phyloP scores from a whole-genome alignment of 64 coral and sea anemone species.

The Stylophora pistillata region DNA sequence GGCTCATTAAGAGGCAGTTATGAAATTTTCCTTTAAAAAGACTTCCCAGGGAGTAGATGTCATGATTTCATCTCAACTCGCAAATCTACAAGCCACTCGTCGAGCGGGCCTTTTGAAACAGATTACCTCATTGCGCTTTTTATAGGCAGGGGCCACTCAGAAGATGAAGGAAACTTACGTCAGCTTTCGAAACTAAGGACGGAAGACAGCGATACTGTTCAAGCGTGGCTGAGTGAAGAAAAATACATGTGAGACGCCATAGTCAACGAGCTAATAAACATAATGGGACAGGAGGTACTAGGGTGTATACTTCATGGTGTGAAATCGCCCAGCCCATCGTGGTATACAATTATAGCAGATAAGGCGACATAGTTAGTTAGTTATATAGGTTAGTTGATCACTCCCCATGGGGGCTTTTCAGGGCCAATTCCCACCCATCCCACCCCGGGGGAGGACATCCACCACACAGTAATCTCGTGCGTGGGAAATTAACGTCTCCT shows the following conservation, averaged over 20 bases:
- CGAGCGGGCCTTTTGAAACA: constrained; percentile 27
- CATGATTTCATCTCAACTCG: too few species aligned
- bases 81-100: too few species aligned
- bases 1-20: too few species aligned
- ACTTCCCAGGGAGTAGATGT: too few species aligned
- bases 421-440: too few species aligned
- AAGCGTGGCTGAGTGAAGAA: constrained; percentile 34
- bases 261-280: constrained; percentile 49
- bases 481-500: too few species aligned
- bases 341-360: constrained; percentile 57
- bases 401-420: too few species aligned
- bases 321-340: constrained; percentile 42
- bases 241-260: constrained; percentile 63
- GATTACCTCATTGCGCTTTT: constrained; percentile 15
- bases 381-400: constrained; percentile 34
- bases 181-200: constrained; percentile 66
- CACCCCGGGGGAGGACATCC: too few species aligned
- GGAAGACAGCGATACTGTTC: constrained; percentile 48
- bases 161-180: constrained; percentile 52
- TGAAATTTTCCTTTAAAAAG: too few species aligned
- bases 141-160: constrained; percentile 29
- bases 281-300: constrained; percentile 44
- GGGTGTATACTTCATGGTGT: constrained; percentile 7
- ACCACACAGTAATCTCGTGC: too few species aligned
- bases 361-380: constrained; percentile 30